Conservation (phyloP, 2,113 vertebrate species). For the Paradoxurus hermaphroditus region DNA sequence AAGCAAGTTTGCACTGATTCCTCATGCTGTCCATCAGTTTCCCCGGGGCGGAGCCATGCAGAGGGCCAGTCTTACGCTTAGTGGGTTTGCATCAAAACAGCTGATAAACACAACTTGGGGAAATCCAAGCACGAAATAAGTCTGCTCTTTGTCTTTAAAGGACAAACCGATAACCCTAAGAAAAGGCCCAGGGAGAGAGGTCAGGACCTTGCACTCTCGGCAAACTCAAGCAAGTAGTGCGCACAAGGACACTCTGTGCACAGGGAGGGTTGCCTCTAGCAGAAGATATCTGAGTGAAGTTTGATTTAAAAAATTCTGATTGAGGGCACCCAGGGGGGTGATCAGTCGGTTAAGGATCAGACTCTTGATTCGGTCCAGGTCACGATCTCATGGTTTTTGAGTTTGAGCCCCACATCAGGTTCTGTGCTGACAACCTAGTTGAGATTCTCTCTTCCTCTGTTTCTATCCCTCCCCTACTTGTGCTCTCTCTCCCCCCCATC, state of each 20-base stretch:
- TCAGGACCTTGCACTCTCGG: neutral
- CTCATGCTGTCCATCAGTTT: fast-evolving
- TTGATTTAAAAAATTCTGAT: neutral
- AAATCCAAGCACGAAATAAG: neutral
- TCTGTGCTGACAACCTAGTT: too few species aligned
- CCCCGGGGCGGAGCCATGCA: fast-evolving
- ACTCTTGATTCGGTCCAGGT: too few species aligned
- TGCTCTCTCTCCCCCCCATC: too few species aligned
- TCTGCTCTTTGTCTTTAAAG: neutral
- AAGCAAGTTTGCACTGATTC: too few species aligned
- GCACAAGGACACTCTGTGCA: fast-evolving
- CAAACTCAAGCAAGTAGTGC: neutral
- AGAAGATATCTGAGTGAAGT: neutral
- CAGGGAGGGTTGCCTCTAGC: neutral
- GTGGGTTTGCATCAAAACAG: neutral
- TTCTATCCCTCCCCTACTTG: too few species aligned
- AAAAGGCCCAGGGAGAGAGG: neutral
- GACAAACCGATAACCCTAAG: neutral
- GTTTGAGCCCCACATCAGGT: too few species aligned
- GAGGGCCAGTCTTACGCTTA: fast-evolving
- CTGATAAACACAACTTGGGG: neutral
- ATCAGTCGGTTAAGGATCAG: too few species aligned
- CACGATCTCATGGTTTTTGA: too few species aligned
- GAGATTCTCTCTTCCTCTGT: too few species aligned
- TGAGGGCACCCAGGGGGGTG: neutral